These are phyloP conservation scores for Zaprionus camerounensis DNA, from an alignment of 1,140 invertebrate species.

Conservation along the genomic window DNA sequence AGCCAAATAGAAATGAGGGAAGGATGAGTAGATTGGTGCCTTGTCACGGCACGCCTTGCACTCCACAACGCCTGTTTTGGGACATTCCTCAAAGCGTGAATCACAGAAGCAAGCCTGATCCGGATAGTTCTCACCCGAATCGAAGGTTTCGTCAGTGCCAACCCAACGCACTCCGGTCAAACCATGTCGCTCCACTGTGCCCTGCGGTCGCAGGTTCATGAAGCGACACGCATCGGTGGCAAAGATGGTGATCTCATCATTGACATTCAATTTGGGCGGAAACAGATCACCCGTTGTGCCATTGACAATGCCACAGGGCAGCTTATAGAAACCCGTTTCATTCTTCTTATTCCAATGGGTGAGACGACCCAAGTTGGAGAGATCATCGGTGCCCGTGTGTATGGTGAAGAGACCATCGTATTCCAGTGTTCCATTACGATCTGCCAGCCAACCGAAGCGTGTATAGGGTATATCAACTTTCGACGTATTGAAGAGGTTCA, in stretches of 20 bases:
- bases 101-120: slow-evolving; percentile 86
- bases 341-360: slow-evolving; percentile 88
- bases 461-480: slow-evolving; percentile 87
- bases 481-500: slow-evolving; percentile 86
- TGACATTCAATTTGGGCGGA: slow-evolving; percentile 87
- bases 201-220: slow-evolving; percentile 81
- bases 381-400: slow-evolving; percentile 88
- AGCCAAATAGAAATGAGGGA: slow-evolving; percentile 94
- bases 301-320: slow-evolving; percentile 87
- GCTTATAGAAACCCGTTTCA: slow-evolving; percentile 86
- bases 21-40: slow-evolving; percentile 92
- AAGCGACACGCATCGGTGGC: slow-evolving; percentile 89
- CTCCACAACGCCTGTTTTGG: slow-evolving; percentile 87
- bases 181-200: slow-evolving; percentile 78
- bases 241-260: slow-evolving; percentile 87
- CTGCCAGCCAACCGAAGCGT: slow-evolving; percentile 92
- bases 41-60: slow-evolving; percentile 89
- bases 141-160: slow-evolving; percentile 87
- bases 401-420: slow-evolving; percentile 92
- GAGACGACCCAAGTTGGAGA: slow-evolving; percentile 87
- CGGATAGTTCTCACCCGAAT: slow-evolving; percentile 88
- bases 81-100: slow-evolving; percentile 81
- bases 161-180: slow-evolving; percentile 87
- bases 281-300: slow-evolving; percentile 92
- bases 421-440: slow-evolving; percentile 89